Percentiles rank a stretch among this genome's conserved stretches.
Evolutionary conservation across 2,797 vertebrate genomes (phyloP).

Genomic region (Trachops cirrhosus): DNA sequence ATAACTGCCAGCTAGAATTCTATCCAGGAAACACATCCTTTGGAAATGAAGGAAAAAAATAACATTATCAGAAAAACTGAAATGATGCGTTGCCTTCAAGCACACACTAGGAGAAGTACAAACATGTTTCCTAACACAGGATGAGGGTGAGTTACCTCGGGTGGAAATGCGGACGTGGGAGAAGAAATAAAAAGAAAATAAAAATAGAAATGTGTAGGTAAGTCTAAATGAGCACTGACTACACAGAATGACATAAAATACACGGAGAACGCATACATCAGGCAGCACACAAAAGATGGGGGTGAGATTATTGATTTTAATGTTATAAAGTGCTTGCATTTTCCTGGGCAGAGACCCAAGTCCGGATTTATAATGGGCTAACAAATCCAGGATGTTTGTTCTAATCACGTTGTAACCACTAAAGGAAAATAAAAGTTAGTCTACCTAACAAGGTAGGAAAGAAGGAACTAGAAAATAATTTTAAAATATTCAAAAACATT

Average conservation of each 20-base stretch:
- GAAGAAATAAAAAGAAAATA: neutral
- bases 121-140: neutral
- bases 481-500: neutral
- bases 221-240: neutral
- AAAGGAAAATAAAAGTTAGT: neutral
- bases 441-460: neutral
- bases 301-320: neutral
- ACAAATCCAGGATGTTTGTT: neutral
- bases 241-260: neutral
- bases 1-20: neutral
- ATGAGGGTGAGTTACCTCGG: neutral
- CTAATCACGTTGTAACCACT: neutral
- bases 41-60: neutral
- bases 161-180: neutral
- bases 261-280: neutral
- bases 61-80: neutral
- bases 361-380: neutral
- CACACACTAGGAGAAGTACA: neutral
- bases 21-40: neutral
- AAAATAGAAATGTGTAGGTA: neutral
- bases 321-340: neutral
- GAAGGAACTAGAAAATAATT: neutral
- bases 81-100: neutral
- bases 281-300: neutral
- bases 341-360: neutral